These are phyloP conservation scores for Scaeva pyrastri DNA, from an alignment of 2,888 invertebrate species.

Conservation along the genomic window DNA sequence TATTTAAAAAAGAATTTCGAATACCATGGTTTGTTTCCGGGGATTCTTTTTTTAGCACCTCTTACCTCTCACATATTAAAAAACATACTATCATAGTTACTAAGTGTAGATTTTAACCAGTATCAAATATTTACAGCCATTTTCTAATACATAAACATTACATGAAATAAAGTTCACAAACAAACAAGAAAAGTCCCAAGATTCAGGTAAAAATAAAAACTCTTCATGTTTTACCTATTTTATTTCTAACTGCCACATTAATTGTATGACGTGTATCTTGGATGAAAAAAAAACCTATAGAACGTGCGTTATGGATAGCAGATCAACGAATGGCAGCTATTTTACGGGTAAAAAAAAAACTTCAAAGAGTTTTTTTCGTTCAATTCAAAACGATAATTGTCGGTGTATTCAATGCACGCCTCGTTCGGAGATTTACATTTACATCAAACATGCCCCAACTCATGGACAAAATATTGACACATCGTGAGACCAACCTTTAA, in stretches of 20 bases:
- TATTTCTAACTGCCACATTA: constrained; percentile 54
- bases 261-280: constrained; percentile 23
- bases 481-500: constrained; percentile 26
- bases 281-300: constrained; percentile 13
- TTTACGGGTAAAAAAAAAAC: constrained; percentile 31
- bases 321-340: constrained; percentile 33
- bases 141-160: too few relatives aligned
- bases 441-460: constrained; percentile 7
- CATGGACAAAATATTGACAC: constrained; percentile 58
- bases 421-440: constrained; percentile 31
- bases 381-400: constrained; percentile 43
- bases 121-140: too few relatives aligned
- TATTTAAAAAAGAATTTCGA: too few relatives aligned
- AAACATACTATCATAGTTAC: too few relatives aligned
- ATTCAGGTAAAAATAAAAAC: too few relatives aligned
- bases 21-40: too few relatives aligned
- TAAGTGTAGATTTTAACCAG: too few relatives aligned
- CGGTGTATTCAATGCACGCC: constrained; percentile 41
- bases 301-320: constrained; percentile 32
- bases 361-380: constrained; percentile 42
- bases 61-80: too few relatives aligned
- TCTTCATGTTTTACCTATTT: too few relatives aligned
- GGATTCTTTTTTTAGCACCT: too few relatives aligned
- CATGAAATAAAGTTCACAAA: too few relatives aligned
- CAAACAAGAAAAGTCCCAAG: too few relatives aligned